Evolutionary conservation across 30 jellyfish, hydroid and myxozoan genomes (phyloP), one percentile per base, ranked within the genome.

Genomic region (Aurelia sp.): DNA sequence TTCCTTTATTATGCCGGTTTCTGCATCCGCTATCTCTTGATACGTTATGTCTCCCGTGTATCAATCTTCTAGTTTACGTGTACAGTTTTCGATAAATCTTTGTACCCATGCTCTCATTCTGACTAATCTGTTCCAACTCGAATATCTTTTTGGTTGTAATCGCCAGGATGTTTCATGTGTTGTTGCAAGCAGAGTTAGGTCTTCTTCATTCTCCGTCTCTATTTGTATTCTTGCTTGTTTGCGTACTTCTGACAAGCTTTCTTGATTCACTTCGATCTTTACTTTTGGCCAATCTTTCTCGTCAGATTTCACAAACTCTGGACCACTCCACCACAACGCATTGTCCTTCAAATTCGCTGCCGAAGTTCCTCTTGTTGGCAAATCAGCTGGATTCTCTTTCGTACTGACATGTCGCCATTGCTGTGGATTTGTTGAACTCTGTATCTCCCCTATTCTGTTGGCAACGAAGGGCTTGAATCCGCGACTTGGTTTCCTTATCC

Each of bases 381-480:
- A 16, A 20, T 58, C 67, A 20, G 27, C 27, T 58, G 67, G 67
- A 10, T 58, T 58, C 5, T 58, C 67, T 58, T 58, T 58, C 4
- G 8, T 10, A 4, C 18, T 4, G 7, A 58, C 13, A 58, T 58
- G 27, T 4, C 13, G 9, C 67, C 67, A 58, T 58, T 63, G 81
- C 22, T 63, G 22, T 31, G 90, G 86, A 20, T 31, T 59, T 47
- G 82, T 79, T 6, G 10, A 16, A 30, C 30, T 38, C 22, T 79
- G 86, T 15, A 79, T 79, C 86, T 59, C 67, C 13, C 82, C 67
- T 6, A 79, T 38, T 8, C 90, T 15, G 50, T 79, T 79, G 5
- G 81, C 90, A 13, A 60, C 86, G 27, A 79, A 79, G 30, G 90
- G 81, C 41, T 60, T 79, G 27, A 79, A 62, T 27, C 67, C 50